Evolutionary conservation across 1,140 invertebrate species (phyloP).

Genomic region (Drosophila athabasca): DNA sequence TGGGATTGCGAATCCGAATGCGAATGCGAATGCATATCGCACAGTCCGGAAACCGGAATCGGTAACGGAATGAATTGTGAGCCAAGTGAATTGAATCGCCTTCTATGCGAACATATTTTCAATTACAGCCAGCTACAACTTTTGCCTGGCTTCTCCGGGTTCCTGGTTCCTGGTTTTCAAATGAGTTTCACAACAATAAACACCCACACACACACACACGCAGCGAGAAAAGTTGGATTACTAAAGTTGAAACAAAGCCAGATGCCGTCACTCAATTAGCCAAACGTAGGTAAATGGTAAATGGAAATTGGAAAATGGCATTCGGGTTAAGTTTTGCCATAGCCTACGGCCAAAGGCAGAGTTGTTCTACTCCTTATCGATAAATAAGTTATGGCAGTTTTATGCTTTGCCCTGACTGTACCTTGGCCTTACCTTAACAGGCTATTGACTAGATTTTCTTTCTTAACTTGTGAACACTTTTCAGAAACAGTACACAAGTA

Average conservation of each 20-base stretch:
- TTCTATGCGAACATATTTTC: slow-evolving; percentile 50
- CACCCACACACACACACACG: slow-evolving; percentile 17
- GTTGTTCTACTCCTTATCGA: no score
- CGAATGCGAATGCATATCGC: no score
- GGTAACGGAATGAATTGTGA: slow-evolving; percentile 23
- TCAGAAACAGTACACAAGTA: no score
- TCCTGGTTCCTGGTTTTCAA: slow-evolving; percentile 5
- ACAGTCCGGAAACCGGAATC: neutral
- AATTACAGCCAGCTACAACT: slow-evolving; percentile 44
- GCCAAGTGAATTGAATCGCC: slow-evolving; percentile 44
- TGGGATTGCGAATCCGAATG: neutral
- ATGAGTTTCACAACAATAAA: slow-evolving; percentile 45
- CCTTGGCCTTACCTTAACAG: no score
- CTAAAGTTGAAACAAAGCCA: slow-evolving; percentile 33
- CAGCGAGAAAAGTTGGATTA: slow-evolving; percentile 30
- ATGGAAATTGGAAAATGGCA: slow-evolving; percentile 26
- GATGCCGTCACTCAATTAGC: slow-evolving; percentile 47
- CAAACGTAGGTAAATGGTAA: slow-evolving; percentile 43
- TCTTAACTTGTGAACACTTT: no score
- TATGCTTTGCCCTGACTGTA: no score
- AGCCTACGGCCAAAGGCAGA: no score
- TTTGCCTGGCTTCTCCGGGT: slow-evolving; percentile 30
- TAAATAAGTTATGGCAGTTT: no score
- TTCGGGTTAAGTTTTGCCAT: slow-evolving; percentile 6
- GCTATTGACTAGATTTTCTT: no score